Evolutionary conservation across 35 echinoderm and acorn worm genomes (phyloP).

Genomic region (Anneissia japonica): DNA sequence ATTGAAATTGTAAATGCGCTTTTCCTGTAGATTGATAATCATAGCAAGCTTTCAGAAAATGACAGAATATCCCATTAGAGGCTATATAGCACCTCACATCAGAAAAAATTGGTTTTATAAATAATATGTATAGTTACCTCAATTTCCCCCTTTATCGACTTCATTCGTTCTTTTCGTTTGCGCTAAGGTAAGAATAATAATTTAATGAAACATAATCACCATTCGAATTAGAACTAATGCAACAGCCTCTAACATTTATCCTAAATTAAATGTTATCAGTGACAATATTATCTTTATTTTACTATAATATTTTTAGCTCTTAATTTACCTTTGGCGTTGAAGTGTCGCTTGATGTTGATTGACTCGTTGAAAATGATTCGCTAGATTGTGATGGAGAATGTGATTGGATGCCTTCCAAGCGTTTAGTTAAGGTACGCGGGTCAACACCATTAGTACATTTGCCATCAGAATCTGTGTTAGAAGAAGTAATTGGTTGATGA

Average conservation of each 20-base stretch:
- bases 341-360: slow-evolving; percentile 32
- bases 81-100: no score
- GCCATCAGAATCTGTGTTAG: background rate
- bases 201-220: no score
- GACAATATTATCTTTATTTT: no score
- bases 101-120: no score
- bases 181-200: slow-evolving; percentile 18
- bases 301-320: no score
- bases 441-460: slow-evolving; percentile 48
- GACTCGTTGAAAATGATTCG: slow-evolving; percentile 33
- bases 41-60: no score
- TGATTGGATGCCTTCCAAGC: slow-evolving; percentile 50
- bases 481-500: background rate
- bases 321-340: slow-evolving; percentile 52
- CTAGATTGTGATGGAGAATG: slow-evolving; percentile 41
- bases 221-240: background rate
- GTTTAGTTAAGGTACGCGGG: slow-evolving; percentile 45
- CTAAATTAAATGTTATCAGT: no score
- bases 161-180: slow-evolving; percentile 44
- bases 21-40: no score
- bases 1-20: no score
- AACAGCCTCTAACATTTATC: no score
- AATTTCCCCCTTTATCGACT: slow-evolving; percentile 60
- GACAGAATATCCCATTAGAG: no score
- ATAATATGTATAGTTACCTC: slow-evolving; percentile 27